Percentiles rank a stretch among this genome's conserved stretches.
These are phyloP conservation scores for Hippocampus comes DNA, from an alignment of 2,113 vertebrate species.

Conservation along the genomic window DNA sequence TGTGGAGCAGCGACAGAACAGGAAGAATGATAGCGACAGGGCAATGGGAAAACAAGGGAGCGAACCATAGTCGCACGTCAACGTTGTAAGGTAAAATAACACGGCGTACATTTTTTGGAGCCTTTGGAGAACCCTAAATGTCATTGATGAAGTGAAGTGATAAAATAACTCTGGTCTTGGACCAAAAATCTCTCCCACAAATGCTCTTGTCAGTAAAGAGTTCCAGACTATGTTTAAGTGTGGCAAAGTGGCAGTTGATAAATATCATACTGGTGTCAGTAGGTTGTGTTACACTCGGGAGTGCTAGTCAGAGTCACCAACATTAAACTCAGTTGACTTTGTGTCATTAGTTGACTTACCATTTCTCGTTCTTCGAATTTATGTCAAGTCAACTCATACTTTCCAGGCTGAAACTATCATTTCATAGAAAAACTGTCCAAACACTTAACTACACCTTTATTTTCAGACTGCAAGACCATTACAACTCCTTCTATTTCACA, in stretches of 20 bases:
- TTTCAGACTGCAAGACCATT: neutral
- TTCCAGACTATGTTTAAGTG: neutral
- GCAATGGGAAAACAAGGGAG: constrained; percentile 55
- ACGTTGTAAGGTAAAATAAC: neutral
- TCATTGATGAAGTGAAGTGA: constrained; percentile 29
- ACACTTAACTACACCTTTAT: neutral
- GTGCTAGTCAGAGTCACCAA: neutral
- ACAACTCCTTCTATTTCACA: no score
- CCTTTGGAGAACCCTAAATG: neutral
- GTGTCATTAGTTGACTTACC: neutral
- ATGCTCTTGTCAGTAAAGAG: neutral
- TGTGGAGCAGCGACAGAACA: constrained; percentile 62
- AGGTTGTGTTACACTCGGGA: neutral
- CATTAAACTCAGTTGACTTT: neutral
- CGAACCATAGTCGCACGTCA: constrained; percentile 14
- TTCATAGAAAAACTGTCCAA: no score
- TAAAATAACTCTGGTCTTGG: constrained; percentile 1
- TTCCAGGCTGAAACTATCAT: neutral
- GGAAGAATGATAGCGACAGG: constrained; percentile 53
- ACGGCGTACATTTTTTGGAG: neutral
- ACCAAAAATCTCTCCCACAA: neutral
- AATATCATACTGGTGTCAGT: neutral
- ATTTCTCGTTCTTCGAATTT: neutral
- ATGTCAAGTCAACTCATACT: neutral
- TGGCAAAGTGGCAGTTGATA: neutral